These are phyloP conservation scores for Drosophila rubida DNA, from an alignment of 2,888 invertebrate species.

Conservation along the genomic window DNA sequence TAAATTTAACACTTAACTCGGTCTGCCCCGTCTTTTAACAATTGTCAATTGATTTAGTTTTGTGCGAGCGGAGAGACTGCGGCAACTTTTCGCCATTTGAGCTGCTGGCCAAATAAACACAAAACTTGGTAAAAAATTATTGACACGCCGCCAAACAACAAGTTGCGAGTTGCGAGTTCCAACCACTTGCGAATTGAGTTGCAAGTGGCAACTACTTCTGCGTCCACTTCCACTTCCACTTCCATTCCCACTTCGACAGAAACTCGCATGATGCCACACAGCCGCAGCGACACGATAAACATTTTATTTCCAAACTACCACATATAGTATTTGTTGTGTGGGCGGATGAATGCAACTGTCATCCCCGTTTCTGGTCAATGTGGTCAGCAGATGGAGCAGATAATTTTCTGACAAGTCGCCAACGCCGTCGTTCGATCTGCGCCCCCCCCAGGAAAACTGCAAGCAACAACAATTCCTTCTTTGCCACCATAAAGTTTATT, in stretches of 20 bases:
- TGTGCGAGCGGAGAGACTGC: conserved; percentile 2
- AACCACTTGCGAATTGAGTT: conserved; percentile 24
- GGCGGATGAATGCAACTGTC: conserved; percentile 7
- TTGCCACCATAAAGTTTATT: conserved; percentile 46
- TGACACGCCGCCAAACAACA: conserved; percentile 41
- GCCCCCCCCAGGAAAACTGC: conserved; percentile 5
- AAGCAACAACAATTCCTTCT: conserved; percentile 19
- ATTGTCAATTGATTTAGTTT: conserved; percentile 52
- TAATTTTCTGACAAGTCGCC: conserved; percentile 55
- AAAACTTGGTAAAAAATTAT: conserved; percentile 29
- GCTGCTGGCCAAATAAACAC: conserved; percentile 39
- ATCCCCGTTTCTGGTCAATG: conserved; percentile 27
- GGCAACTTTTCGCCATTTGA: conserved; percentile 18
- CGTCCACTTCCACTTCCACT: too few species aligned
- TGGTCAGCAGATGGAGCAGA: conserved; percentile 47
- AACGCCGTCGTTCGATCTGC: conserved; percentile 27
- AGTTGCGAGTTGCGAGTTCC: conserved; percentile 32
- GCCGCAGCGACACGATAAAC: conserved; percentile 63
- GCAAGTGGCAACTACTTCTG: conserved; percentile 7
- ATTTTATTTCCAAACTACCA: conserved; percentile 57
- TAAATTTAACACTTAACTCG: conserved; percentile 15
- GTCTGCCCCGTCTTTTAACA: conserved; percentile 23
- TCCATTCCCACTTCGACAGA: too few species aligned
- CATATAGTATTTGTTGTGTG: conserved; percentile 13
- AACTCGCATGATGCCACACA: conserved; percentile 2